Base-by-base conservation (phyloP, 2,797 vertebrate species). In the Catostomus latipinnis region DNA sequence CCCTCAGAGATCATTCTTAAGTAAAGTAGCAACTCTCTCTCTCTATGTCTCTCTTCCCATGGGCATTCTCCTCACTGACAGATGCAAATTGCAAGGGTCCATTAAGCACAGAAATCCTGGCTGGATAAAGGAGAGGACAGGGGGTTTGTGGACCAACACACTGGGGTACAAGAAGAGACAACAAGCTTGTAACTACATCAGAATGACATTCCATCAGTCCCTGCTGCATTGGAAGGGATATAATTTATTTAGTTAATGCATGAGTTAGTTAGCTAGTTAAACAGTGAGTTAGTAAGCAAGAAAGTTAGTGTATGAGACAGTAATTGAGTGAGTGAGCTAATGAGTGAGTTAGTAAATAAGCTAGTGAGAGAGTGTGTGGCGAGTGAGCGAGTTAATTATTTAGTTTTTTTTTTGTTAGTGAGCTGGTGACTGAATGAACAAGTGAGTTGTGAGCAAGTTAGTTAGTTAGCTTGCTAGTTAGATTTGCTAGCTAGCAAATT, bases 81-180 rank as follows among this genome's bases (percentile, higher is more conserved):
- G 92, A 93, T 92, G 93, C 87, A 90, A 89, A 93, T 91, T 92
- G 89, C 93, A 91, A 94, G 91, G 91, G 91, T 92, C 93, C 93
- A 95, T 95, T 95, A 95, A 93, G 90, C 90, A 90, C 89, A 92
- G 85, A 91, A 84, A 91, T 90, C 81, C 89, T 79, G 78, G 81
- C 89, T 92, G 92, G 80, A 92, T 85, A 88, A 46, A 73, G 73
- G 2, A 34, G 34, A 34, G 34, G 34, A 34, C 34, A 34, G 34
- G 34, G 34, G 34, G 34, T 3, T 34, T 34, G 34, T 34, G 34
- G 76, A 83, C 79, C 57, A 71, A 62, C 52, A 18, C 65, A 78
- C 58, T 48, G 50, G 50, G 62, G 50, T 18, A 69, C 43, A 8
- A 49, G 12, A 46, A 63, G 48, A 34, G 34, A 34, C 14, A 9